Conservation (phyloP, 2,888 invertebrate species). For the Oscheius sp. region DNA sequence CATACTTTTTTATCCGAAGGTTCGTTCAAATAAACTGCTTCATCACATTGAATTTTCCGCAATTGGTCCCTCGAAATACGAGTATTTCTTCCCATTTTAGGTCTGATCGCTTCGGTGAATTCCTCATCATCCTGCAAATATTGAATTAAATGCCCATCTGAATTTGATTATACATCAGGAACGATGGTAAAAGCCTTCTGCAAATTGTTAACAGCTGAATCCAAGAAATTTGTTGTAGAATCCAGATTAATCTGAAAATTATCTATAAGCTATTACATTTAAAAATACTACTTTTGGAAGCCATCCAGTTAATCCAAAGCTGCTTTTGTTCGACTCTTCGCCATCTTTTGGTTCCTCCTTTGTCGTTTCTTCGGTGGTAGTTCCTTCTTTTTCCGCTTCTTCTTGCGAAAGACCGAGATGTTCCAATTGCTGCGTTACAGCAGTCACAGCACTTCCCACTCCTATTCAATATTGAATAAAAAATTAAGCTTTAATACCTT, state of each 20-base stretch:
- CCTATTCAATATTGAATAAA: conserved; percentile 19
- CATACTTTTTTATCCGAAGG: conserved; percentile 42
- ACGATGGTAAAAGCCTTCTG: conserved; percentile 17
- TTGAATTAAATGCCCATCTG: background rate
- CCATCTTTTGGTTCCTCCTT: background rate
- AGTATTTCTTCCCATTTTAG: conserved; percentile 46
- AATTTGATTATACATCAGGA: background rate
- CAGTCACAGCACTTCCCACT: conserved; percentile 43
- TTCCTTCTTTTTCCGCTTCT: conserved; percentile 25
- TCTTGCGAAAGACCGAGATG: conserved; percentile 40
- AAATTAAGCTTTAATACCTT: conserved; percentile 26
- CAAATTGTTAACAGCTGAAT: conserved; percentile 19
- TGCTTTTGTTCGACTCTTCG: background rate
- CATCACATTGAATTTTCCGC: conserved; percentile 53
- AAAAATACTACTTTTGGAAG: conserved; percentile 7
- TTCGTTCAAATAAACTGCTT: conserved; percentile 49
- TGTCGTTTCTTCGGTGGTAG: background rate
- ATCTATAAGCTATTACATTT: background rate
- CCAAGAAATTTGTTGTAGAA: background rate
- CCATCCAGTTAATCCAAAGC: background rate
- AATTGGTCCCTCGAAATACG: conserved; percentile 41
- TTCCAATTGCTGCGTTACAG: conserved; percentile 64
- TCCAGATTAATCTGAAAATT: background rate
- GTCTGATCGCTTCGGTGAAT: conserved; percentile 58
- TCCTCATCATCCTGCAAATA: conserved; percentile 55